phyloP scores from a whole-genome alignment of 2,113 vertebrate species.

The Tetraodon nigroviridis region DNA sequence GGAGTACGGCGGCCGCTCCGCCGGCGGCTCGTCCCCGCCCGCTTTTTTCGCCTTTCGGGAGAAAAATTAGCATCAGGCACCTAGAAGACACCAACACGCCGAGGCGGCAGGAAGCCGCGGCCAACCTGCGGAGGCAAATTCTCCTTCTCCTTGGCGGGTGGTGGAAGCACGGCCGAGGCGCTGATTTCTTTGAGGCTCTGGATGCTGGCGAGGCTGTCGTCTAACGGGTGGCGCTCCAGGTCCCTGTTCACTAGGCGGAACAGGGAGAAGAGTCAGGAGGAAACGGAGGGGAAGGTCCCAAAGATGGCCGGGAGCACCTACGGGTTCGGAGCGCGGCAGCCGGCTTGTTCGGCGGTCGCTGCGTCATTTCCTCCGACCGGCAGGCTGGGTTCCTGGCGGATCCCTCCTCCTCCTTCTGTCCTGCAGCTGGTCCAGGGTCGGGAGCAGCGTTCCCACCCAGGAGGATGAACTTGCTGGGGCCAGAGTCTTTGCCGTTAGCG shows the following conservation, averaged over 20 bases:
- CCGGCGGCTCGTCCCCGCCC: slow-evolving; percentile 50
- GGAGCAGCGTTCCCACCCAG: slow-evolving; percentile 70
- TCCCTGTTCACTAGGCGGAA: slow-evolving; percentile 72
- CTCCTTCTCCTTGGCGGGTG: slow-evolving; percentile 75
- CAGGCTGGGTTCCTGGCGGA: slow-evolving; percentile 2
- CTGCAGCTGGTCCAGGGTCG: slow-evolving; percentile 4
- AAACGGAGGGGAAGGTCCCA: not conserved
- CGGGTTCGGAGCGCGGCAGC: slow-evolving; percentile 46
- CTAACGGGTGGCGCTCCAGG: slow-evolving; percentile 61
- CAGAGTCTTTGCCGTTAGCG: slow-evolving; percentile 86
- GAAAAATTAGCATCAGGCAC: not conserved
- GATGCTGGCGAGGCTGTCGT: slow-evolving; percentile 88
- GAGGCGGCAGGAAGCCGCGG: not conserved
- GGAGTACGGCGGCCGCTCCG: slow-evolving; percentile 89
- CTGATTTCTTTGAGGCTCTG: slow-evolving; percentile 88
- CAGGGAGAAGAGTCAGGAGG: slow-evolving; percentile 7
- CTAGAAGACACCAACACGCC: not conserved
- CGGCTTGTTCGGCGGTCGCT: slow-evolving; percentile 18
- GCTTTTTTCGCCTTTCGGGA: slow-evolving; percentile 5
- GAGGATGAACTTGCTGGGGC: slow-evolving; percentile 92
- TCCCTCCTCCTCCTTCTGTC: not conserved
- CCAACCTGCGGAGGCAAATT: slow-evolving; percentile 72
- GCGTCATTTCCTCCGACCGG: not conserved
- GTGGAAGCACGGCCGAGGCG: slow-evolving; percentile 68
- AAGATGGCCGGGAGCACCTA: slow-evolving; percentile 11